Evolutionary conservation across 2,797 vertebrate genomes (phyloP), one percentile per base, ranked within the genome.

Genomic region (Gymnopithys bicolor): DNA sequence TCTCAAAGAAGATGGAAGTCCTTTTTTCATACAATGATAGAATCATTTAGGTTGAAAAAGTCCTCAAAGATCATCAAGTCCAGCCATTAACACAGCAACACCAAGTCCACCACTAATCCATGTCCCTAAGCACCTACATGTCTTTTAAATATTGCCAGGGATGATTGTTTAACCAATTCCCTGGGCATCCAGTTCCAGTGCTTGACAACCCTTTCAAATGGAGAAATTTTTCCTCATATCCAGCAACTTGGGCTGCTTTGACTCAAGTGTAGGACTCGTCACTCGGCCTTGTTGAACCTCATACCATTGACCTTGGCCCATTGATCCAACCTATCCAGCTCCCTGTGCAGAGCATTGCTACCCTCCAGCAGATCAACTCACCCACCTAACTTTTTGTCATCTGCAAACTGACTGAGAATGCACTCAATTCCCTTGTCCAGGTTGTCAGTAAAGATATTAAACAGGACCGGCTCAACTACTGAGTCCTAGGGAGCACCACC

Each of bases 221-320:
- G 41, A 59, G 59, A 48, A 24, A 59, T 43, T 41, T 39, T 59
- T 66, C 30, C 33, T 66, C 10, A 7, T 32, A 19, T 49, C 15
- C 39, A 53, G 1, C 4, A 10, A 3, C 30, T 59, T 52, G 25
- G 8, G 6, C 30, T 41, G 6, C 46, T 64, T 51, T 64, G 21
- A 48, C 22, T 35, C 22, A 32, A 22, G 8, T 45, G n/a, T 13
- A 58, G n/a, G 66, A 64, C 58, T 10, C 10, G 2, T 45, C 16
- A 25, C 7, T 2, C 19, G 33, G 18, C 14, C 33, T 49, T 64
- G n/a, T 58, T 70, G 51, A 33, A 64, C 10, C n/a, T n/a, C 35
- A 16, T 28, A 7, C 39, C 5, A 3, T 0, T 59, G 30, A 16
- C n/a, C 30, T 46, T 6, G 3, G n/a, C 39, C 51, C 12, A 24